A percentile compares a stretch with the other conserved stretches of the same genome.
Conservation (phyloP, 37 sponge, comb jelly and placozoan genomes). For the Dysidea cf. avara region DNA sequence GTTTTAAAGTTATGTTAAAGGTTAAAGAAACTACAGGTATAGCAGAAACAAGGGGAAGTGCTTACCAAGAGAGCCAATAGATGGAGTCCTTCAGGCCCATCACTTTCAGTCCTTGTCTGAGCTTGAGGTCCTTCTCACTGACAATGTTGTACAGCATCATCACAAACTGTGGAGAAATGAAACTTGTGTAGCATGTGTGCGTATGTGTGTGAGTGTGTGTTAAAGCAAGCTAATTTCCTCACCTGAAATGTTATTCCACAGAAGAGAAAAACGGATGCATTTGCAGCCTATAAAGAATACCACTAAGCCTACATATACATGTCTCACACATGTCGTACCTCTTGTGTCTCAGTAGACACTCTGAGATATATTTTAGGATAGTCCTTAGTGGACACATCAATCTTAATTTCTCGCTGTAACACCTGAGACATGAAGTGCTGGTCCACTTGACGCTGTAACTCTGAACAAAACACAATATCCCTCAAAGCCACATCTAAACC, state of each 20-base stretch:
- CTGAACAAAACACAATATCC: slow-evolving; percentile 18
- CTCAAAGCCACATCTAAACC: too few species aligned
- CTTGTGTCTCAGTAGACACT: slow-evolving; percentile 40
- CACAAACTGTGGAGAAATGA: slow-evolving; percentile 44
- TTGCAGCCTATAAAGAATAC: slow-evolving; percentile 36
- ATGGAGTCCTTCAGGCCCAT: slow-evolving; percentile 82
- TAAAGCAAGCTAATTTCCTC: not conserved
- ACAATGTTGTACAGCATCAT: slow-evolving; percentile 86
- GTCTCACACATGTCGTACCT: slow-evolving; percentile 37
- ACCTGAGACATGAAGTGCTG: slow-evolving; percentile 49
- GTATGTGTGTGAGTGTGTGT: too few species aligned
- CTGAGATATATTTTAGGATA: slow-evolving; percentile 61
- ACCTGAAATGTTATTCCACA: slow-evolving; percentile 86
- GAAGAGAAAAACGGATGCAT: slow-evolving; percentile 68
- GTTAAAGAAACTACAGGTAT: too few species aligned
- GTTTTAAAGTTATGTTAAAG: too few species aligned
- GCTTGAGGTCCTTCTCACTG: slow-evolving; percentile 77
- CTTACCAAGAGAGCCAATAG: slow-evolving; percentile 82
- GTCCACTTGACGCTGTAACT: slow-evolving; percentile 60
- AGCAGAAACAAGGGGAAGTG: too few species aligned
- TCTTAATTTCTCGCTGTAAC: slow-evolving; percentile 24
- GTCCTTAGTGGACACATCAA: slow-evolving; percentile 26
- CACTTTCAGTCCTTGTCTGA: slow-evolving; percentile 81
- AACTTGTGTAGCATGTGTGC: not conserved
- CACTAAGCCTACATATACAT: not conserved